Evolutionary conservation across 64 coral and sea anemone species (phyloP), one percentile per base, ranked within the genome.

Genomic region (Montipora sp.): DNA sequence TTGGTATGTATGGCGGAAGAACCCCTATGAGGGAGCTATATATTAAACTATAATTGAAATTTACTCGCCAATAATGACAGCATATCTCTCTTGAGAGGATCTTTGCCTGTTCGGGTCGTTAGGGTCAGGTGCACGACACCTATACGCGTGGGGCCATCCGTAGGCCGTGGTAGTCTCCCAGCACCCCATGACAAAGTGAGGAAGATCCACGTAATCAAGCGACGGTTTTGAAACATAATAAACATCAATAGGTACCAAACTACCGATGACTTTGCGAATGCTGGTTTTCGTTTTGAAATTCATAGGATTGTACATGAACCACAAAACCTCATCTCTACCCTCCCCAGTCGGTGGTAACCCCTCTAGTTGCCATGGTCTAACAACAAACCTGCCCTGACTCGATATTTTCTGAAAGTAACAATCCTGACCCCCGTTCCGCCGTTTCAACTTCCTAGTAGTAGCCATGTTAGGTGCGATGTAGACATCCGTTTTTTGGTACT

Each of bases 271-370:
- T 5, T 69, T 69, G 66, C 20, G 15, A 19, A n/a, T 14, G 4
- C 20, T 69, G 15, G 66, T 4, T 4, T 69, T 15, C 15, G 5
- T 69, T 18, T 12, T 12, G 66, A 19, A 77, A 0, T 15, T 43
- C 13, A 2, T 58, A 18, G 73, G 87, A 51, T 80, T 80, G 46
- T 69, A 90, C 88, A 80, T 13, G 59, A 90, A 16, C 16, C 36
- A 90, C 2, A 90, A 15, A 65, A 90, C 61, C 16, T 77, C 23
- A 90, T 80, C 88, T 27, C 68, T 90, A 6, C 13, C 48, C 24
- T 27, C 24, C 24, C 24, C 24, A 27, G 24, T 27, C 0, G 47
- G 22, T 8, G 50, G 81, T 47, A 23, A 1, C 4, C 4, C 22
- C 14, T 11, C 21, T 2, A 43, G 4, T 13, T 4, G 16, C 0